Evolutionary conservation across 2,113 vertebrate species (phyloP), one percentile per base, ranked within the genome.

Genomic region (Ascaphus truei): DNA sequence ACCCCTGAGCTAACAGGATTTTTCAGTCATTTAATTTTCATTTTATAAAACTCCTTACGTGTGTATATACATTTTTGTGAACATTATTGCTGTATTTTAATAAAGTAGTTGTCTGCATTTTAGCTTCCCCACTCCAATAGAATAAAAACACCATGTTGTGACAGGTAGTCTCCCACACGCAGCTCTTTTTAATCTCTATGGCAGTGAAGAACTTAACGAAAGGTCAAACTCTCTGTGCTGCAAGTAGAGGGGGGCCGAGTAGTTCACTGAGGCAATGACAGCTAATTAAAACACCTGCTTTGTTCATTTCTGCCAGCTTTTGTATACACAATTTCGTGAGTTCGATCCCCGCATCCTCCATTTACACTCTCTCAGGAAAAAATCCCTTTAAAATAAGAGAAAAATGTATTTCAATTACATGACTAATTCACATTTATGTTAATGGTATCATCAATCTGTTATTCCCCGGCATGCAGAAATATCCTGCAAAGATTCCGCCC

Each of bases 51-150:
- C 20, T 22, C 18, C 43, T 18, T 7, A 20, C 20, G 43, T 47
- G 56, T 69, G 51, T 68, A 60, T 69, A 69, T 69, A 69, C 56
- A 69, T 69, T 57, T 68, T 47, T 29, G 11, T 53, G 57, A 47
- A 47, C 8, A 36, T 16, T 58, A 37, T 51, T 60, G 45, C 56
- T 50, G 43, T 51, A 60, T 69, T 60, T 51, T 34, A 56, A 68
- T 59, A 47, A 60, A 51, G 18, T 25, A 47, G 48, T 27, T 33
- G 12, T 50, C 37, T 48, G 41, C 16, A 58, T 26, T 60, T 60
- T 48, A 30, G 27, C 22, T 51, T 69, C 27, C 12, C 31, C 5
- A 20, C 13, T 26, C 34, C 25, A 39, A 22, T 51, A 68, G 22
- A 41, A 27, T 8, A 48, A 47, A 57, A 48, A 18, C n/a, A n/a